Percentiles rank a stretch among this genome's conserved stretches.
These are phyloP conservation scores for Pogonomyrmex californicus DNA, from an alignment of 1,140 invertebrate genomes.

Conservation along the genomic window DNA sequence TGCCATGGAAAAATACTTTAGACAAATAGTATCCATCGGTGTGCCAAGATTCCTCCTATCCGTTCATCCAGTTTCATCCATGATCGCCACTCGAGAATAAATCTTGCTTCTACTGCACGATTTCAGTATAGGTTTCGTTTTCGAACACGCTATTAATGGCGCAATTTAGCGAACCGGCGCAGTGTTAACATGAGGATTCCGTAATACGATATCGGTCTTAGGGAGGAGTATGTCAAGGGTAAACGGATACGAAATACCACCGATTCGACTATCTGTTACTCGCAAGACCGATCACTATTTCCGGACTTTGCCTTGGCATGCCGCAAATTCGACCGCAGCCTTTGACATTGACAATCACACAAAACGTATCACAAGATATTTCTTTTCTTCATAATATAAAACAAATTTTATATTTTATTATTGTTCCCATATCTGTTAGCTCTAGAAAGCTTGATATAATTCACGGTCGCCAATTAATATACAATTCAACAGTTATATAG, in stretches of 20 bases:
- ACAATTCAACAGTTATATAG: not conserved
- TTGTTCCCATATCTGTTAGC: not conserved
- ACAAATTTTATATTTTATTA: conserved; percentile 18
- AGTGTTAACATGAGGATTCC: conserved; percentile 41
- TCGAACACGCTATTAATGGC: conserved; percentile 24
- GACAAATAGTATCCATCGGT: conserved; percentile 15
- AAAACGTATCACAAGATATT: not conserved
- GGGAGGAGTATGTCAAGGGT: conserved; percentile 33
- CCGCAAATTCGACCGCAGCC: conserved; percentile 21
- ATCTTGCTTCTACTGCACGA: not conserved
- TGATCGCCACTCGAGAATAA: not conserved
- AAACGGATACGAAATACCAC: conserved; percentile 32
- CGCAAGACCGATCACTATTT: conserved; percentile 19
- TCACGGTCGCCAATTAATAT: not conserved
- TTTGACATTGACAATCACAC: not conserved
- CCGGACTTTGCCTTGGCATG: conserved; percentile 21
- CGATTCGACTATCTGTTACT: conserved; percentile 11
- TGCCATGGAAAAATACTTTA: conserved; percentile 7
- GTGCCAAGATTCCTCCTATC: not conserved
- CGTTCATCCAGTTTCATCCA: conserved; percentile 4
- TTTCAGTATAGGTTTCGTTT: not conserved
- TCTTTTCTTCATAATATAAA: not conserved
- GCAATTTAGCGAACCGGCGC: conserved; percentile 41
- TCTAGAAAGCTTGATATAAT: too few relatives aligned
- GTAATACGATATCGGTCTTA: conserved; percentile 46